Evolutionary conservation across 2,888 invertebrate species (phyloP), one percentile per base, ranked within the genome.

Genomic region (Priapulus caudatus): DNA sequence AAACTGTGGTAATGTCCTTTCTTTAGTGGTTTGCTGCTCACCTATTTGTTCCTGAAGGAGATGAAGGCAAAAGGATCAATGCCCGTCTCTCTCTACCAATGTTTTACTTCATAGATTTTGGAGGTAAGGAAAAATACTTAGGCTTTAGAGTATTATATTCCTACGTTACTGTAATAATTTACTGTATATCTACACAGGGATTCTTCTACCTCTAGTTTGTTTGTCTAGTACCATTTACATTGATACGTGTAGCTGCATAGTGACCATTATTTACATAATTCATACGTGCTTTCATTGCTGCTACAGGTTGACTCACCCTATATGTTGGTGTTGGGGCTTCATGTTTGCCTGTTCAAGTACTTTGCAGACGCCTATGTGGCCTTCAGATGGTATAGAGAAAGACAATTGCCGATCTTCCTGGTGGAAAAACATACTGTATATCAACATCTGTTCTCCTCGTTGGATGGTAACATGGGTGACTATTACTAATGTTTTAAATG

Each of bases 61-160:
- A 53, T 47, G n/a, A 19, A 23, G 16, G 53, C 46, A 16, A 53
- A 47, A 20, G 50, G n/a, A n/a, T n/a, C n/a, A 33, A 33, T 33
- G 33, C 10, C 10, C 10, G n/a, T 10, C 10, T 33, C 16, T 58
- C 58, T 23, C 63, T 65, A 66, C 24, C 59, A 4, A 52, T 61
- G 20, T 64, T 59, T 50, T 67, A 60, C 52, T 33, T 19, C 62
- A 67, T 43, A 50, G 67, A 16, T 49, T 33, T 43, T 19, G 23
- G 5, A 23, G 33, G 33, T 33, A 33, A 23, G 33, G 33, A 10
- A 33, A 33, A 33, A 33, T 33, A 10, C 10, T 33, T 33, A 33
- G 33, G 33, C 33, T 33, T 33, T n/a, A n/a, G n/a, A n/a, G n/a
- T n/a, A n/a, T n/a, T n/a, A n/a, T n/a, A n/a, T n/a, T n/a, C n/a